A percentile compares a stretch with the other conserved stretches of the same genome.
These are phyloP conservation scores for Deilephila elpenor DNA, from an alignment of 2,888 invertebrate species.

Conservation along the genomic window DNA sequence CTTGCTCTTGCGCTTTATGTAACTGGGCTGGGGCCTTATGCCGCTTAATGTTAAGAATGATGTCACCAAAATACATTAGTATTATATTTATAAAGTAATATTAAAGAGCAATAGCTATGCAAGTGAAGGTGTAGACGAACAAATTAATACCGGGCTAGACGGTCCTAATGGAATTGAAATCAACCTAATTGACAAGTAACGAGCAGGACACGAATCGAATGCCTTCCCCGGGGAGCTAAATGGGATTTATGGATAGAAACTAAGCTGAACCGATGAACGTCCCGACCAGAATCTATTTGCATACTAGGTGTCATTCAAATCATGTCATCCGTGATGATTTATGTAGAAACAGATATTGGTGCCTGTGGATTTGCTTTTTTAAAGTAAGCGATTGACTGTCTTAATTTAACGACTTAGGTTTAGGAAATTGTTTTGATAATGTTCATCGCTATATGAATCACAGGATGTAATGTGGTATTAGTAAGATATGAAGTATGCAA, in stretches of 20 bases:
- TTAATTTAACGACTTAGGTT: too few species aligned
- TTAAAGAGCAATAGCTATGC: background rate
- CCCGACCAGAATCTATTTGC: background rate
- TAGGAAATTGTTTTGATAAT: too few species aligned
- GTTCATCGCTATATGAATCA: too few species aligned
- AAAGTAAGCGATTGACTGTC: too few species aligned
- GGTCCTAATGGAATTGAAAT: conserved; percentile 12
- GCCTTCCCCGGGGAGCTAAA: conserved; percentile 7
- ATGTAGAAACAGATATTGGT: too few species aligned
- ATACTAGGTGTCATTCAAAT: background rate
- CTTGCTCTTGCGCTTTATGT: too few species aligned
- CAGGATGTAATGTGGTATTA: too few species aligned
- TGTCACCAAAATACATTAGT: background rate
- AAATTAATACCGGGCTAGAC: conserved; percentile 23
- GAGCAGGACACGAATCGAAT: conserved; percentile 24
- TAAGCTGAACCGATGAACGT: background rate
- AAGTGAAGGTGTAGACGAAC: conserved; percentile 5
- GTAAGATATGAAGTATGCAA: too few species aligned
- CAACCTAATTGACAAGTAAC: conserved; percentile 27
- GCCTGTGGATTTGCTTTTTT: too few species aligned
- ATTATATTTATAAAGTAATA: conserved; percentile 6
- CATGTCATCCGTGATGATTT: background rate
- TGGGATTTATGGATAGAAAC: conserved; percentile 20
- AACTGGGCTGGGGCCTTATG: too few species aligned
- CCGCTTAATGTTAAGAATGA: background rate